phyloP scores from a whole-genome alignment of 1,140 invertebrate species.

The Camponotus vicinus region DNA sequence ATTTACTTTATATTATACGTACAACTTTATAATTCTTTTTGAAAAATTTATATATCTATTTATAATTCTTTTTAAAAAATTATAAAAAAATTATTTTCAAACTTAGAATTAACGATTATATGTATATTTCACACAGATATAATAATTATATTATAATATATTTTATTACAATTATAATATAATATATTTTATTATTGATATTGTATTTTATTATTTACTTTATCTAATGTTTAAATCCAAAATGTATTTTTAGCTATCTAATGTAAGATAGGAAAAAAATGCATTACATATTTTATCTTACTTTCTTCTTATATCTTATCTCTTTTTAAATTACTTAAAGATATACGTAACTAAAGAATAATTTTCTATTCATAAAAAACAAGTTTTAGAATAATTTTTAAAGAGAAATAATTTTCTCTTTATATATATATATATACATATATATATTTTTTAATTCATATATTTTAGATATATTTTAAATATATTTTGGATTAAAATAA shows the following conservation, averaged over 20 bases:
- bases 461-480: neutral
- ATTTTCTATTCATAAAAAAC: neutral
- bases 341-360: neutral
- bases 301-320: neutral
- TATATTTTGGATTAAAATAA: neutral
- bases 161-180: too few species aligned
- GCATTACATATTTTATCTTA: neutral
- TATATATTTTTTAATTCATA: neutral
- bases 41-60: too few species aligned
- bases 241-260: neutral
- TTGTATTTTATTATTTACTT: too few species aligned
- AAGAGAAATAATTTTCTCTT: neutral
- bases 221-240: neutral
- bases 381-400: neutral
- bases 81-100: neutral
- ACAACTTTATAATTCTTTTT: neutral
- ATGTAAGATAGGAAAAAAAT: neutral
- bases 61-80: neutral
- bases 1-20: neutral
- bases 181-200: too few species aligned
- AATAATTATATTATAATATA: neutral
- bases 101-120: neutral
- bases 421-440: neutral
- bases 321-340: constrained; percentile 1
- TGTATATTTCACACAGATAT: too few species aligned